Base-by-base conservation (phyloP, 2,888 invertebrate genomes). In the Lottia gigantea region DNA sequence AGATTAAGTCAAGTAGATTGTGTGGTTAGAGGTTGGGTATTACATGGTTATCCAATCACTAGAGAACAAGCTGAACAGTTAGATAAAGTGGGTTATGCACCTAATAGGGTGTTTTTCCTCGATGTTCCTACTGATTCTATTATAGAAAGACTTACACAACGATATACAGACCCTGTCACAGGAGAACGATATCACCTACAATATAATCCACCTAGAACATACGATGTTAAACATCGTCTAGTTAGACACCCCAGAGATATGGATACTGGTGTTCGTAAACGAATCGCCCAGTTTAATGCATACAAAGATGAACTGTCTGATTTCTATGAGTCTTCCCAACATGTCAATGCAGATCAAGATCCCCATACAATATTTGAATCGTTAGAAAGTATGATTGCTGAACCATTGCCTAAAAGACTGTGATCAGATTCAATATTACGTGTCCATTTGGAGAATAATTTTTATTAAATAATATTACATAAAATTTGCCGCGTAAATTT, bases 291-390 rank as follows among this genome's bases (percentile, higher is more conserved):
- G 46, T 87, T 85, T 74, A 77, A 82, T 64, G 81, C 85, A 16
- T 85, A 85, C 62, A 80, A 81, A 1, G 87, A 88, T 68, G 88
- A 87, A 71, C 73, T 88, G n/a, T 74, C 79, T 2, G 87, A 88
- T 65, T 87, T 78, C 76, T 88, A 87, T 76, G 76, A 72, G 6
- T 83, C 84, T 26, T 84, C 80, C 11, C 85, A 86, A 73, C 86
- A 85, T 66, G 72, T 88, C 23, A 87, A 87, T 68, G 87, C 85
- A 0, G 88, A 89, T 72, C 88, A 89, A 71, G 88, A 88, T 73
- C 85, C 86, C 15, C 86, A 88, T 73, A 88, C 88, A 8, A 87
- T 89, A 67, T 89, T 89, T 82, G 88, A 89, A 74, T 83, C 83
- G 70, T 82, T 89, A 23, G 88, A 89, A 76, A 86, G 87, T 70